Conservation (phyloP, 2,113 vertebrate genomes). For the Ptilorrhoa leucosticta region DNA sequence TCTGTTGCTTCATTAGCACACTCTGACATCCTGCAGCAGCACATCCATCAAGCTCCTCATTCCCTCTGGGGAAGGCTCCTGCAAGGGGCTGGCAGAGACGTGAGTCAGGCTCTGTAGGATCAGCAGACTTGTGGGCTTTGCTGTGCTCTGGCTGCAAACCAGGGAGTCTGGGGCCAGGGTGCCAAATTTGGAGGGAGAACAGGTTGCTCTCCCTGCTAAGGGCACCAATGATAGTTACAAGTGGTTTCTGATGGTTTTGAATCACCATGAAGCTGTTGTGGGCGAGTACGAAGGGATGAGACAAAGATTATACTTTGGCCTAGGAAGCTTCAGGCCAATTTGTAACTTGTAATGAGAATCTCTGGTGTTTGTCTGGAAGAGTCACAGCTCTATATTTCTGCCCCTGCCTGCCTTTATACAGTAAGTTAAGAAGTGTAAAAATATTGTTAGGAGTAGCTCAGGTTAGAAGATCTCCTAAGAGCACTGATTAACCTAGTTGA, state of each 20-base stretch:
- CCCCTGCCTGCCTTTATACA: background rate
- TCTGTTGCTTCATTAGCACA: slow-evolving; percentile 20
- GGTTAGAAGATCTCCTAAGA: background rate
- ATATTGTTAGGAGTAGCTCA: background rate
- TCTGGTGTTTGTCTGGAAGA: background rate
- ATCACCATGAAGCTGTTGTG: background rate
- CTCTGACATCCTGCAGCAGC: background rate
- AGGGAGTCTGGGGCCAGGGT: background rate
- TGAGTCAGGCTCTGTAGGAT: background rate
- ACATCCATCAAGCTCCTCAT: background rate
- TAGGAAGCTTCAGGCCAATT: background rate
- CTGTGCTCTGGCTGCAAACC: background rate
- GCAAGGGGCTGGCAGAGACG: background rate
- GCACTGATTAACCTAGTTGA: background rate
- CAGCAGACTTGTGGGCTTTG: background rate
- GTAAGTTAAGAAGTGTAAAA: background rate
- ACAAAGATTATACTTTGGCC: background rate
- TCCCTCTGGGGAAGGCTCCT: slow-evolving; percentile 1
- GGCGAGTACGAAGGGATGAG: fast-evolving
- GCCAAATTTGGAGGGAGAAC: background rate
- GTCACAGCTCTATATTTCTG: background rate
- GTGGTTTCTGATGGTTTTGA: background rate
- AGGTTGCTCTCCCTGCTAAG: background rate
- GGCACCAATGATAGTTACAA: background rate
- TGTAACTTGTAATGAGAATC: background rate